A percentile compares a stretch with the other conserved stretches of the same genome.
These are phyloP conservation scores for Hippasteria phrygiana DNA, from an alignment of 53 echinoderm and acorn worm genomes.

Conservation along the genomic window DNA sequence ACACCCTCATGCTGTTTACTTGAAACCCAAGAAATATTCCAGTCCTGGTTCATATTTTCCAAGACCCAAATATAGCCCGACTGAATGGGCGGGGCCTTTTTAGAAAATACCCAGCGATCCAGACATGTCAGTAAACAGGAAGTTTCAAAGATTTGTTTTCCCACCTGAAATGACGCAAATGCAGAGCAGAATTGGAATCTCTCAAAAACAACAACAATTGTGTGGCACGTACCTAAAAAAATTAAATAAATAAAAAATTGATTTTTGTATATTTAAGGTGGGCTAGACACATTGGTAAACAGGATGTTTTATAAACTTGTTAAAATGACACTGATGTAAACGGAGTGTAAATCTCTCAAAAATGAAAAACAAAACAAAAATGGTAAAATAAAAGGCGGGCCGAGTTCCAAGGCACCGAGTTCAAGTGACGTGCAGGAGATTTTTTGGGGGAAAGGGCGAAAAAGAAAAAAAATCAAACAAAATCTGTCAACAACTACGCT, in stretches of 20 bases:
- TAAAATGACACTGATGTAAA: too few relatives aligned
- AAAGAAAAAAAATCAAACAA: not conserved
- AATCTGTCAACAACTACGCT: not conserved
- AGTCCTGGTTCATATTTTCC: not conserved
- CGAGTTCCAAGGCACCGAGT: too few relatives aligned
- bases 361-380: not conserved
- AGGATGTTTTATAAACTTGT: too few relatives aligned
- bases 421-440: not conserved
- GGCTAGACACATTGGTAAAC: too few relatives aligned
- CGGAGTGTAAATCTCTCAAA: too few relatives aligned
- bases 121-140: conserved; percentile 1
- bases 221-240: too few relatives aligned
- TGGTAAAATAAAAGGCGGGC: too few relatives aligned
- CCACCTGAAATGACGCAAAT: too few relatives aligned
- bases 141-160: not conserved
- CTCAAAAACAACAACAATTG: too few relatives aligned
- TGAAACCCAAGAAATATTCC: not conserved
- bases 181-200: too few relatives aligned
- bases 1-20: not conserved
- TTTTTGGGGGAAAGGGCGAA: not conserved
- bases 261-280: too few relatives aligned
- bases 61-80: not conserved
- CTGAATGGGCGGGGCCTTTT: conserved; percentile 11
- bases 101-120: not conserved
- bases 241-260: too few relatives aligned